Evolutionary conservation across 2,113 vertebrate genomes (phyloP), one percentile per base, ranked within the genome.

Genomic region (Polypterus bichir): DNA sequence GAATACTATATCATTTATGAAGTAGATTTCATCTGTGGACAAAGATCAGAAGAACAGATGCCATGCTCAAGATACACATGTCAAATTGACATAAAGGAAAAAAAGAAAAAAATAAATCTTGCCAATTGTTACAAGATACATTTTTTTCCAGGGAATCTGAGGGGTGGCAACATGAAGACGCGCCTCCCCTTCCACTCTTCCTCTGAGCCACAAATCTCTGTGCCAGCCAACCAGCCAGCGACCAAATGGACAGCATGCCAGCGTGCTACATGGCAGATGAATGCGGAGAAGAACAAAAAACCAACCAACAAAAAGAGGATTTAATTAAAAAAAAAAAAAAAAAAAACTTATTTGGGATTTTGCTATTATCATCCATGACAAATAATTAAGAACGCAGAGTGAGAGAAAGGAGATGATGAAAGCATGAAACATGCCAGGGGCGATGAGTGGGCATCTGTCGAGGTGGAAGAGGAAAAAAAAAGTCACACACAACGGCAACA

Each of bases 151-250:
- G 68, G 55, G 66, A 66, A 58, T 64, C 65, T 70, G 68, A 67
- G 68, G 66, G 72, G 74, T 68, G 54, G 63, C 73, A 67, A 69
- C 74, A 71, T 74, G 64, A 70, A 73, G 72, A 71, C 55, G 61
- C 82, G 77, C 78, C 77, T 65, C 82, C 84, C 79, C 83, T 84
- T 68, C 68, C 70, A 60, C 70, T 76, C 66, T 66, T 74, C 74
- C 64, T 65, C 68, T 71, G 67, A 74, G 69, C 71, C 70, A 71
- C 76, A 65, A 69, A 65, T 72, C 67, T 73, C 61, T 66, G 73
- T 84, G 82, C 84, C 83, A 86, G 73, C 71, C 74, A 79, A 73
- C 69, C 76, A 79, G 77, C 78, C 76, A 78, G 78, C 74, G 80
- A 27, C 27, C 27, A 27, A 81, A 74, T 62, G 75, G 66, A 78